Evolutionary conservation across 2,113 vertebrate genomes (phyloP).

Genomic region (human (Homo sapiens)): DNA sequence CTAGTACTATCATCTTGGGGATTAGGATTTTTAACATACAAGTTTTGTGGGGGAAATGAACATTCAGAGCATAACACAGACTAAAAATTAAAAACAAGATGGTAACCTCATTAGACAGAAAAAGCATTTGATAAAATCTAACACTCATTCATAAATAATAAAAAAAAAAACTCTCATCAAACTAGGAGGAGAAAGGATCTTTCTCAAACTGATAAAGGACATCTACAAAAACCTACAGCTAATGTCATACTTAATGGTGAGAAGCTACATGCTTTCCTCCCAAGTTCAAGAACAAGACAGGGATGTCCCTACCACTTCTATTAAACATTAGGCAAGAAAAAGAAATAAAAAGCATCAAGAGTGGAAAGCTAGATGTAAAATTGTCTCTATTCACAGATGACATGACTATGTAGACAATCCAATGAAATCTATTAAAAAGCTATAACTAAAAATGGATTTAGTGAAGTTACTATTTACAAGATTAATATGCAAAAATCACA

Average conservation of each 20-base stretch:
- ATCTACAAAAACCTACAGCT: background rate
- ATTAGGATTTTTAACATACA: background rate
- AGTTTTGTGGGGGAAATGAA: background rate
- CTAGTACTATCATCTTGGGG: background rate
- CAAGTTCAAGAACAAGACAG: background rate
- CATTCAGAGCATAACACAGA: background rate
- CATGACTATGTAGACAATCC: background rate
- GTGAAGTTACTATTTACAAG: background rate
- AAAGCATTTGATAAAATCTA: background rate
- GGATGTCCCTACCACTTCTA: background rate
- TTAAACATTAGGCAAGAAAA: constrained; percentile 23
- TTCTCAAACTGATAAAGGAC: background rate
- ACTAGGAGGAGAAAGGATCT: background rate
- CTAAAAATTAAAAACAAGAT: background rate
- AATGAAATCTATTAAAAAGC: background rate
- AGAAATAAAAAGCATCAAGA: background rate
- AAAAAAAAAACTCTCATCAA: background rate
- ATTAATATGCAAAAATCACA: background rate
- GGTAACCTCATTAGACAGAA: background rate
- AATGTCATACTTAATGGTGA: background rate
- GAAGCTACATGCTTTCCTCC: background rate
- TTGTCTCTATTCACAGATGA: background rate
- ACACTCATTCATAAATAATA: background rate
- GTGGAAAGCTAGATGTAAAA: background rate
- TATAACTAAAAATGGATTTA: background rate